A percentile compares a stretch with the other conserved stretches of the same genome.
phyloP scores from a whole-genome alignment of 2,113 vertebrate species.

The Talpa occidentalis region DNA sequence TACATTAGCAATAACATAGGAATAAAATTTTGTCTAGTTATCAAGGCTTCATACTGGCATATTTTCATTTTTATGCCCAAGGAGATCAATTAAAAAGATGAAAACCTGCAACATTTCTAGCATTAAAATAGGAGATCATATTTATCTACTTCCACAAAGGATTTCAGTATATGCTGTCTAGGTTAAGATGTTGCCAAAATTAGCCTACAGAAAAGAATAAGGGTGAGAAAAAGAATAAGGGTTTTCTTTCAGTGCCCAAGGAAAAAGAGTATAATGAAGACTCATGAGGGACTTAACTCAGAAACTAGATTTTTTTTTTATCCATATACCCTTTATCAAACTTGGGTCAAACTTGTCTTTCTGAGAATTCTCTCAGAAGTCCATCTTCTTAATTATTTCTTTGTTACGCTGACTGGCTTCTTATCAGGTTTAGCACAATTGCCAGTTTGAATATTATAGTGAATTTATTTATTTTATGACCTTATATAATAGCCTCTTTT shows the following conservation, averaged over 20 bases:
- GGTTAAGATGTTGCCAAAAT: background rate
- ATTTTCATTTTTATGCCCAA: background rate
- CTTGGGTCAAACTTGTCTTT: background rate
- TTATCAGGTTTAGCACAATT: background rate
- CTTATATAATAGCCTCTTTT: background rate
- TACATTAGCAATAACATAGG: background rate
- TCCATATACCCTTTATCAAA: background rate
- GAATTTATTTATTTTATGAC: background rate
- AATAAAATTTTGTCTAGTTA: background rate
- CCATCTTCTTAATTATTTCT: background rate
- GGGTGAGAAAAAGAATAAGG: background rate
- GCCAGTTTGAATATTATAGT: background rate
- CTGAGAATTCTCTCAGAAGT: background rate
- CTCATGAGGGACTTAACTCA: background rate
- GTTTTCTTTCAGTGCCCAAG: background rate
- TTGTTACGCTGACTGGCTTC: background rate
- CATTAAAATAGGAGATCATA: background rate
- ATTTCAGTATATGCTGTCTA: background rate
- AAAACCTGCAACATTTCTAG: background rate
- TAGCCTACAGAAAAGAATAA: background rate
- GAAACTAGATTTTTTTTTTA: background rate
- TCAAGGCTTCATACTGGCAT: background rate
- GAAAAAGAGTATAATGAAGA: background rate
- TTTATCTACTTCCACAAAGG: background rate
- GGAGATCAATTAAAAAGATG: background rate